A percentile compares a stretch with the other conserved stretches of the same genome.
Evolutionary conservation across 1,140 invertebrate genomes (phyloP).

Genomic region (Globodera rostochiensis): DNA sequence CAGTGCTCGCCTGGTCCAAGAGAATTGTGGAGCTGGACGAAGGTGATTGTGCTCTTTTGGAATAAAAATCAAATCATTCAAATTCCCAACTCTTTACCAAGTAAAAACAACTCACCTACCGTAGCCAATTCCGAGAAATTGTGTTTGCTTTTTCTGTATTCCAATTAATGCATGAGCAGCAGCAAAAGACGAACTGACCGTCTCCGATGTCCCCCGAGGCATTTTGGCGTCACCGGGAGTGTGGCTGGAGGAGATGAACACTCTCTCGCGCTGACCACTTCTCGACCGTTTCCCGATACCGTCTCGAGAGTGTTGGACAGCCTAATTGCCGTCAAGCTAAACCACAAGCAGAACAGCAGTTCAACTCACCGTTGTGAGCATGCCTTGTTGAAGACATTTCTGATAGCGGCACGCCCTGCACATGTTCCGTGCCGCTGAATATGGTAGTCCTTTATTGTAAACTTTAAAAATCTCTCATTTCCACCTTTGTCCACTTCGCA

Average conservation of each 20-base stretch:
- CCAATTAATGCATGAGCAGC: neutral
- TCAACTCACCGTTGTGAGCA: constrained; percentile 42
- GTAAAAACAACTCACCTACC: constrained; percentile 9
- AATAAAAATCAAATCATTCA: constrained; percentile 3
- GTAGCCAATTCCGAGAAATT: constrained; percentile 15
- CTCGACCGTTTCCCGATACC: constrained; percentile 47
- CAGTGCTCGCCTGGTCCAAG: constrained; percentile 21
- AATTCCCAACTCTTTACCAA: neutral
- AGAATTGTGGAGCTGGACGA: neutral
- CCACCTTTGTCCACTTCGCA: constrained; percentile 23
- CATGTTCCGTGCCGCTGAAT: constrained; percentile 52
- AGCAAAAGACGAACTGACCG: neutral
- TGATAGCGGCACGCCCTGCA: constrained; percentile 48
- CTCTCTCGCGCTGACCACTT: constrained; percentile 35
- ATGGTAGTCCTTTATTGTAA: neutral
- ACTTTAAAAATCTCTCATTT: neutral
- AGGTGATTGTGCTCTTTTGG: constrained; percentile 5
- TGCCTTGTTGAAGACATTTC: constrained; percentile 50
- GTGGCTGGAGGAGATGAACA: constrained; percentile 32
- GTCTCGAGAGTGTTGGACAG: constrained; percentile 51
- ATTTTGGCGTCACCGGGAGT: constrained; percentile 36
- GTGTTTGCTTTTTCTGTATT: constrained; percentile 24
- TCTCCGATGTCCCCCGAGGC: constrained; percentile 5
- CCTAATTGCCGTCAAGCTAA: constrained; percentile 24
- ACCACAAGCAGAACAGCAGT: neutral